Evolutionary conservation across 2,113 vertebrate genomes (phyloP), one percentile per base, ranked within the genome.

Genomic region (Mugil cephalus): DNA sequence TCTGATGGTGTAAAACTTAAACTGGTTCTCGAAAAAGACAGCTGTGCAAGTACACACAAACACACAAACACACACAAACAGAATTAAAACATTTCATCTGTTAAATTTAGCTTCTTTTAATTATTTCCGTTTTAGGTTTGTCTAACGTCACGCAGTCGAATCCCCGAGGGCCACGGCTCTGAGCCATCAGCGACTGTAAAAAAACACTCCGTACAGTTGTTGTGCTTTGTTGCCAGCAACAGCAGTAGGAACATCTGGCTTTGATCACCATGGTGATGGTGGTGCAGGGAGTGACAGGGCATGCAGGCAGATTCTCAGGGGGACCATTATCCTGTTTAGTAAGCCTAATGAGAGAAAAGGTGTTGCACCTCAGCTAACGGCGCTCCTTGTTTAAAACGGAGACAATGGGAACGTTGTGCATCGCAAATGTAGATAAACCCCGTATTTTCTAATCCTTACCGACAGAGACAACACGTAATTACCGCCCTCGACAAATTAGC

Each of bases 321-420:
- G 93, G 91, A 87, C 91, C 89, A 91, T 93, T 94, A 93, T 91
- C 84, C 79, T 88, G 89, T 93, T 94, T 93, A 94, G 87, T 78
- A 68, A 76, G 79, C 84, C 89, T 94, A 94, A 94, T 93, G 93
- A 93, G 87, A 87, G 85, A 87, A 89, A 89, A 91, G 89, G 85
- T 87, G 84, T 70, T 71, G 87, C 79, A 80, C 78, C 80, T 79
- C 82, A 50, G 70, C 51, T 73, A 68, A 83, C 79, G 80, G 89
- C 79, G 81, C 84, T 84, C 74, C 79, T 65, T 45, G 38, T 83
- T 85, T 75, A 54, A 84, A 79, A 77, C 40, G 35, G 69, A 80
- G 18, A 12, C 40, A 40, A 77, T 21, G 39, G 30, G n/a, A 42
- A 43, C 38, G 43, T 4, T n/a, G 24, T 43, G n/a, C 15, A 18